Percentiles rank a stretch among this genome's conserved stretches.
Conservation (phyloP, 2,797 vertebrate genomes). For the Strix occidentalis region DNA sequence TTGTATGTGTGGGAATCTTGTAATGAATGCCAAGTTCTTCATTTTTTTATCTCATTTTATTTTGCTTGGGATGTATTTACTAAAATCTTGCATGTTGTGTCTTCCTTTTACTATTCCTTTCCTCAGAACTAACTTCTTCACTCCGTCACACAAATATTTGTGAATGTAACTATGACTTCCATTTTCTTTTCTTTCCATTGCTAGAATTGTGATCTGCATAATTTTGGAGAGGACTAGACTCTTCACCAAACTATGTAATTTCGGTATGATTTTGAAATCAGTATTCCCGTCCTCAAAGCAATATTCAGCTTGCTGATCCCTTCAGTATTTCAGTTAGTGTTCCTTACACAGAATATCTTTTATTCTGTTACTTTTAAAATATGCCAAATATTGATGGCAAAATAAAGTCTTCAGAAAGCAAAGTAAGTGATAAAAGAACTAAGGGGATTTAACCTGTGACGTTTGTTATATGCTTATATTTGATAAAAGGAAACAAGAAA, state of each 20-base stretch:
- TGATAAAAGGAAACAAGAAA: not conserved
- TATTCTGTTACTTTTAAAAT: not conserved
- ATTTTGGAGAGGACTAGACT: not conserved
- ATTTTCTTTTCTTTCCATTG: not conserved
- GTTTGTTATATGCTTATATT: not conserved
- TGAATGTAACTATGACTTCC: not conserved
- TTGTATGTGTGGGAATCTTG: not conserved
- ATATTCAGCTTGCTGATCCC: not conserved
- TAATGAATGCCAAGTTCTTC: not conserved
- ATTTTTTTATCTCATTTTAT: not conserved
- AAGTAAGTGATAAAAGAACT: not conserved
- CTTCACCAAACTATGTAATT: not conserved
- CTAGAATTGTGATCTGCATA: not conserved
- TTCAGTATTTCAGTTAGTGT: not conserved
- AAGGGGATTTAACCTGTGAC: not conserved
- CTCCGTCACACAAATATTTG: not conserved
- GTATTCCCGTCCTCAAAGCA: not conserved
- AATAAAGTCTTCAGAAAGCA: not conserved
- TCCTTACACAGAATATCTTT: not conserved
- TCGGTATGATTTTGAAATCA: not conserved
- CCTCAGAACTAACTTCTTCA: not conserved
- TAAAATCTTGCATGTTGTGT: not conserved
- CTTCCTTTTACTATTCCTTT: not conserved
- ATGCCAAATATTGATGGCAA: not conserved
- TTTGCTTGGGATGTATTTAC: not conserved